phyloP scores from a whole-genome alignment of 2,113 vertebrate species.

The Rhinolophus ferrumequinum region DNA sequence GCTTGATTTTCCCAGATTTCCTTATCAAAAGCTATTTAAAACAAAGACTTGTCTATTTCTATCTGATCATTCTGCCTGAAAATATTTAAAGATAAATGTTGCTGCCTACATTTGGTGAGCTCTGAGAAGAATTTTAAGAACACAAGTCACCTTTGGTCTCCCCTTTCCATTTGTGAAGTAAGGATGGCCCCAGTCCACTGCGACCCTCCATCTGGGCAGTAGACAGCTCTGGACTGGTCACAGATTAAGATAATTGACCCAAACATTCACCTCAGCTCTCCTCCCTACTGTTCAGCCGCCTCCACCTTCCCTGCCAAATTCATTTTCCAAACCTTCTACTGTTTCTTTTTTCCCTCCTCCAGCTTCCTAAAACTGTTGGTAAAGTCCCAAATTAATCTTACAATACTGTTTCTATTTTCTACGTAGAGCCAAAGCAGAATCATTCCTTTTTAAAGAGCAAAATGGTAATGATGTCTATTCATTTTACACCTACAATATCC shows the following conservation, averaged over 20 bases:
- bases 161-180: neutral
- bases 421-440: neutral
- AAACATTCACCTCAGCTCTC: neutral
- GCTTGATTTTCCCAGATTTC: conserved; percentile 9
- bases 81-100: neutral
- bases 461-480: neutral
- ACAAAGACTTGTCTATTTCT: neutral
- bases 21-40: neutral
- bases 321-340: neutral
- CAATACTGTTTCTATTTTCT: neutral
- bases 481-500: neutral
- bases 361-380: neutral
- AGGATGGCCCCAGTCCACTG: neutral
- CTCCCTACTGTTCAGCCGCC: neutral
- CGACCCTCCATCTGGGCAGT: neutral
- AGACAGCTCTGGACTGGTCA: neutral
- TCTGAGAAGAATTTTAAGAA: neutral
- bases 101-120: neutral
- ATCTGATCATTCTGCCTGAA: neutral
- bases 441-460: neutral
- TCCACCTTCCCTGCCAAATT: neutral
- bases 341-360: neutral
- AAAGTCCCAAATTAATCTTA: neutral
- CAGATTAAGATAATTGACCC: neutral
- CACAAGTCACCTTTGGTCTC: neutral